Evolutionary conservation across 2,888 invertebrate species (phyloP), one percentile per base, ranked within the genome.

Genomic region (Eristalinus sepulchralis): DNA sequence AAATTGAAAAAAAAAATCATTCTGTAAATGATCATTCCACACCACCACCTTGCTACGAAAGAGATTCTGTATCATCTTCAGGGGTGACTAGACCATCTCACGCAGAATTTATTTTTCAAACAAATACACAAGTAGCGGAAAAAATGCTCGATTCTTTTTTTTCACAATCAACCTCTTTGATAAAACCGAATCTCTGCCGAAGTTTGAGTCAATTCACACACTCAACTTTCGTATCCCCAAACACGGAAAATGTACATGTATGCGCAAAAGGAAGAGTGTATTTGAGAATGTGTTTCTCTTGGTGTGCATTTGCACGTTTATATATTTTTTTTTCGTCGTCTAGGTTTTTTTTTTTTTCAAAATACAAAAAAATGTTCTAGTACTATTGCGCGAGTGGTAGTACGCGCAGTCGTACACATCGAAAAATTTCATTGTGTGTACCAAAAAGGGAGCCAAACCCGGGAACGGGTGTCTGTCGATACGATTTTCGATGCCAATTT

Each of bases 381-480:
- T 39, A 53, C 62, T 17, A 59, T 53, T 36, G 60, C 8, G 13
- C 1, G 39, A 9, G 86, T 86, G 55, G 83, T 75, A 11, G 83
- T 86, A 39, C 57, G 62, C 70, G 73, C 83, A 31, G 64, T 27
- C 57, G 75, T 66, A 86, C 39, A 70, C 33, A 83, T 55, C 70
- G 57, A 20, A 60, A 78, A 71, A 34, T 71, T 86, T 84, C 81
- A 88, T 73, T 89, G 89, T 90, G 89, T 90, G 89, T 85, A 90
- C 91, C 89, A 91, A 91, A 91, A 91, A 91, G 91, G 91, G 91
- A 91, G 90, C 90, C 90, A 89, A 90, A 89, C 90, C 90, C 90
- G 90, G 90, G 90, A 90, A 89, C 90, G 89, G 88, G 89, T 88
- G 88, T 88, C 86, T 87, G 83, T 88, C 80, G 77, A 89, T 88